Base-by-base conservation (phyloP, 2,888 invertebrate species). In the Tetragnatha montana region DNA sequence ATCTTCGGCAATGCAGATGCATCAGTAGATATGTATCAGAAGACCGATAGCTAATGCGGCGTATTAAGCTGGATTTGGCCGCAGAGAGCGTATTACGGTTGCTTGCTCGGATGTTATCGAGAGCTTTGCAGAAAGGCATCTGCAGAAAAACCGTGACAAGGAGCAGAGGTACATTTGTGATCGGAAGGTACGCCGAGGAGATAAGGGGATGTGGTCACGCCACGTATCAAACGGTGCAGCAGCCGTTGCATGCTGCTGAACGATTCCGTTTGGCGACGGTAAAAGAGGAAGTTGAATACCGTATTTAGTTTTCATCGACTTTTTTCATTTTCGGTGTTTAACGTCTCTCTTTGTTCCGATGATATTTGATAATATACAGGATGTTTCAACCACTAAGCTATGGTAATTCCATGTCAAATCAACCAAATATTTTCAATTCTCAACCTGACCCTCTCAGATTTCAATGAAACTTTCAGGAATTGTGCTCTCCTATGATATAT, bases 131-230 rank as follows among this genome's bases (percentile, higher is more conserved):
- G 84, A 84, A 75, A 76, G 76, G 76, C 84, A 84, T 76, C 76
- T 83, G 76, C 21, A 68, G 35, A 19, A 69, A 76, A 78, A 49
- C 84, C 84, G 84, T 84, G 84, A 84, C 76, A 69, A 6, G 68
- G 47, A 21, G 75, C 49, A 69, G 69, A 69, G n/a, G 75, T 76
- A 35, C 47, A 69, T 76, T 69, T 75, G 68, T 35, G 76, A 76
- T 76, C 47, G 83, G 47, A 47, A 76, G 76, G 47, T 76, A 19
- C 75, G 69, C 68, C 35, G 35, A 76, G 50, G 50, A 76, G 84
- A 84, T 84, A 84, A 84, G 76, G 50, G 47, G 49, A 76, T 76
- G 47, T 84, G 69, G 76, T 84, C 84, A 84, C 84, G 84, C 68
- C 49, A 76, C 35, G 35, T 35, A 35, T 1, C 35, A 35, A 35